Evolutionary conservation across 2,797 vertebrate species (phyloP), one percentile per base, ranked within the genome.

Genomic region (Crenichthys baileyi): DNA sequence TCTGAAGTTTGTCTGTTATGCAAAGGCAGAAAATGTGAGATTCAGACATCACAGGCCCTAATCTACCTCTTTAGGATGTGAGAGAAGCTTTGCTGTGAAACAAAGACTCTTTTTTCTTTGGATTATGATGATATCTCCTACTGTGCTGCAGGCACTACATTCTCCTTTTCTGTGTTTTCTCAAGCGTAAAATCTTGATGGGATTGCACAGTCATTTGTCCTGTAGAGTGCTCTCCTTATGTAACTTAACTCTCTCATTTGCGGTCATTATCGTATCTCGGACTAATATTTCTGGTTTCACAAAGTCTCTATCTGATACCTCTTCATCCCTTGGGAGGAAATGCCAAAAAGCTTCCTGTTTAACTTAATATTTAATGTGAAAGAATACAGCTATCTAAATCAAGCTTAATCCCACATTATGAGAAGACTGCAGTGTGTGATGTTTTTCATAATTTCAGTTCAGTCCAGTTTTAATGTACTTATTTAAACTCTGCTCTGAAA

Each of bases 191-290:
- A 87, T 90, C 91, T 90, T 88, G 5, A 79, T 83, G 89, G 94
- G 89, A 90, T 89, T 90, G 88, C 93, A 89, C 86, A 89, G 86
- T 90, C 92, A 93, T 94, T 93, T 93, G 93, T 94, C 92, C 93
- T 90, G 84, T 88, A 85, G 89, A 92, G 81, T 83, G 83, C 92
- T 93, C 88, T 81, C 81, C 85, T 91, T 89, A 90, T 94, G 92
- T 90, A 93, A 93, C 91, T 87, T 91, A 85, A 94, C 85, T 87
- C 89, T 88, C 83, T 82, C 82, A 72, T 86, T 93, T 78, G 84
- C 81, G 86, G 82, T 89, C 92, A 87, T 93, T 92, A 93, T 90
- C 86, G 85, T 85, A 88, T 83, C 76, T 87, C 85, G 86, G 79
- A 91, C 92, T 85, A 91, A 91, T 93, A 93, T 88, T 86, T 90